These are phyloP conservation scores for Numida meleagris DNA, from an alignment of 2,113 vertebrate genomes.

Conservation along the genomic window DNA sequence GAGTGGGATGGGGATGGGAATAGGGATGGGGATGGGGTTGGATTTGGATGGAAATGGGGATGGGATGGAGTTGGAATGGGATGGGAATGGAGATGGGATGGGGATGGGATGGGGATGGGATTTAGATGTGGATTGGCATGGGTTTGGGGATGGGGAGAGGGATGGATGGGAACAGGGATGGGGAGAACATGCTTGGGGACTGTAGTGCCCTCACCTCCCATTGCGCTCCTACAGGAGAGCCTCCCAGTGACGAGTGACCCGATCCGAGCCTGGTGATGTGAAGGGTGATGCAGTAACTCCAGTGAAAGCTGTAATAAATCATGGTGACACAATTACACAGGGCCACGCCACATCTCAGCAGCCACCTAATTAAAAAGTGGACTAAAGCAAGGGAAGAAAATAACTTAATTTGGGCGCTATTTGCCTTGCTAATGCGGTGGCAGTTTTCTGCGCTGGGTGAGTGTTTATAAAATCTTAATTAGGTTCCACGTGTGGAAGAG, in stretches of 20 bases:
- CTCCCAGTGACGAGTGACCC: rapidly evolving
- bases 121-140: too few species aligned
- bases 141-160: too few species aligned
- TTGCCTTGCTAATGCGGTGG: constrained; percentile 48
- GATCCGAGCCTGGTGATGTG: rapidly evolving
- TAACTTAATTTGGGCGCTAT: constrained; percentile 29
- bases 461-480: constrained; percentile 70
- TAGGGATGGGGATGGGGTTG: not conserved
- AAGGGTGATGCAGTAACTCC: not conserved
- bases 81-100: not conserved
- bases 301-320: not conserved
- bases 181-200: not conserved
- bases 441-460: not conserved
- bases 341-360: not conserved
- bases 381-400: constrained; percentile 34
- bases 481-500: constrained; percentile 16
- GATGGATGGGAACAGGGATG: too few species aligned
- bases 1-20: not conserved
- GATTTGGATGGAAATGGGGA: not conserved
- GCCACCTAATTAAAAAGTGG: constrained; percentile 63
- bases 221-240: not conserved
- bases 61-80: not conserved
- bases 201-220: not conserved
- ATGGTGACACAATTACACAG: not conserved
- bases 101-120: not conserved